Base-by-base conservation (phyloP, 2,888 invertebrate genomes). In the Tridacna crocea region DNA sequence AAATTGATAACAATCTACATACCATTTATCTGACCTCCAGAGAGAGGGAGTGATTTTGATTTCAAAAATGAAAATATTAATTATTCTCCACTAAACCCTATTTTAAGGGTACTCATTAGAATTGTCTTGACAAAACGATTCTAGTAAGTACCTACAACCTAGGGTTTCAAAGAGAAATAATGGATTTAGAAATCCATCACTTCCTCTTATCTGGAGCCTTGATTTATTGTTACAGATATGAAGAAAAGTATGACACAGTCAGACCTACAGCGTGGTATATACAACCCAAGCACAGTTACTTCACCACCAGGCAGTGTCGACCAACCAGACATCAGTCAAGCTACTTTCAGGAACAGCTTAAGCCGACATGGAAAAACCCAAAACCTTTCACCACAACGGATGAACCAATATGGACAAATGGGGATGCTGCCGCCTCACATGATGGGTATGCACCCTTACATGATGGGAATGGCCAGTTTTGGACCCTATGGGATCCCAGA, bases 371-470 rank as follows among this genome's bases (percentile, higher is more conserved):
- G 13, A 0, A 60, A 60, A 58, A 1, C 11, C 13, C 60, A 17
- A 12, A 73, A 26, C 2, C n/a, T 55, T 22, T 60, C 26, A 6
- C 19, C 73, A 11, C 72, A 72, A 73, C 82, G 79, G 73, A 83
- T 85, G 84, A 82, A 77, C 77, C 83, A 63, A 15, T 86, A 83
- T 74, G 83, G 83, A 79, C 86, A 81, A 74, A 83, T 75, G 73
- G 82, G 85, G 48, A 80, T 82, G 81, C 75, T 80, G 66, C 74
- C 77, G 46, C 82, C 77, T 0, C 80, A 77, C 15, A 75, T 79
- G 74, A 84, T 83, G 79, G 81, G 65, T 2, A 75, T 83, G 77
- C 48, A 66, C 74, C 84, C 86, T 36, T 83, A 83, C 61, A 83
- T 86, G 83, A 83, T 83, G 80, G 83, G 80, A 10, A 82, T 81